Base-by-base conservation (phyloP, 2,888 invertebrate genomes). In the Pandemis heparana region DNA sequence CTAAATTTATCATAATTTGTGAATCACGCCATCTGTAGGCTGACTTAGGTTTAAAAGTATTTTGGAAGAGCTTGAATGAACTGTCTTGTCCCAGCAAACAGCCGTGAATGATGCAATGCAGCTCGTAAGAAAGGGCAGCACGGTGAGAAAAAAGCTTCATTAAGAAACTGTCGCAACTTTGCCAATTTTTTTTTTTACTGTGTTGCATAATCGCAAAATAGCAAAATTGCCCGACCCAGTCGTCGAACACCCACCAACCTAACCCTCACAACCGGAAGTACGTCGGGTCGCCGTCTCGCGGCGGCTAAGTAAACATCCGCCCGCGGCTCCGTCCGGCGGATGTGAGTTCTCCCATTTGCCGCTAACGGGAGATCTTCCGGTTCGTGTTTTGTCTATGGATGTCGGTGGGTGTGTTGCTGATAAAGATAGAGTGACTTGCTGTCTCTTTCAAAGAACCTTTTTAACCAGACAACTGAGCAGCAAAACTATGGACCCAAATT, bases 231-330 rank as follows among this genome's bases (percentile, higher is more conserved):
- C 16, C 5, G 23, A 14, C n/a, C 63, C 12, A 68, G 56, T 68
- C 72, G 62, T 63, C n/a, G 10, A 39, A 1, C 48, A 10, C 0
- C 9, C n/a, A 59, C 38, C 56, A 8, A 10, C 72, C 56, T 72
- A 39, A 60, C 0, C 16, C 7, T 32, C 43, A 14, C 41, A 39
- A 48, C 67, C 72, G 72, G 72, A 73, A 63, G 72, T 68, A 68
- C 68, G 72, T 68, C 62, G 72, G 72, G 72, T 73, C 72, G 72
- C 68, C 68, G 72, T 73, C 72, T 73, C 78, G 79, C 80, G 78
- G 79, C 81, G 79, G 79, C 79, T 84, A 83, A 85, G 85, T 85
- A 85, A 85, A 85, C 85, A 82, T 85, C 85, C 85, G 82, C 75
- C 76, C 65, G 72, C 71, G 76, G 80, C 79, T 81, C 79, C 83